Percentiles rank a stretch among this genome's conserved stretches.
These are phyloP conservation scores for Pluvianellus socialis DNA, from an alignment of 2,113 vertebrate species.

Conservation along the genomic window DNA sequence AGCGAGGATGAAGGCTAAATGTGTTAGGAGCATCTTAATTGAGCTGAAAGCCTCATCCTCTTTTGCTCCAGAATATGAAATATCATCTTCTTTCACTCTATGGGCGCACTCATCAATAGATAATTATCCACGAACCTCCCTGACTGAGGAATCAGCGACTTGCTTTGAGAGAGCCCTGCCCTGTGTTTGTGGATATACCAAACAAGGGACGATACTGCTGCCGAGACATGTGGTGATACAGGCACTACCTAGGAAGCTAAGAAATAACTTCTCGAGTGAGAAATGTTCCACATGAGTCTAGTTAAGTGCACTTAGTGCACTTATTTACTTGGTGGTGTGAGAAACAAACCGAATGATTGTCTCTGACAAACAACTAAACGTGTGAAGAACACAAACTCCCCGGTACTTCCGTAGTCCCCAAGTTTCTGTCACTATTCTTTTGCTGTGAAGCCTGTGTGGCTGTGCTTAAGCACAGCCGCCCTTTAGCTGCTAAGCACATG, in stretches of 20 bases:
- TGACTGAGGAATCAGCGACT: not conserved
- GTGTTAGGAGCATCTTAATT: not conserved
- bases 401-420: not conserved
- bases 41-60: not conserved
- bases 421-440: not conserved
- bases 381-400: not conserved
- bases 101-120: not conserved
- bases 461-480: not conserved
- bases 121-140: not conserved
- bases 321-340: not conserved
- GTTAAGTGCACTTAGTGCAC: not conserved
- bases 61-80: not conserved
- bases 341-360: not conserved
- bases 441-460: not conserved
- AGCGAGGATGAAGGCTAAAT: not conserved
- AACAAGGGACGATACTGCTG: not conserved
- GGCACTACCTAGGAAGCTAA: not conserved
- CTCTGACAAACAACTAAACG: not conserved
- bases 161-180: not conserved
- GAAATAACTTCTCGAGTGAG: not conserved
- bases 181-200: not conserved
- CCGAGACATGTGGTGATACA: not conserved
- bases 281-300: not conserved
- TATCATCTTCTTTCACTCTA: not conserved
- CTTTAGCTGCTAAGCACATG: not conserved